phyloP scores from a whole-genome alignment of 1,140 invertebrate genomes.

The Hyles euphorbiae region DNA sequence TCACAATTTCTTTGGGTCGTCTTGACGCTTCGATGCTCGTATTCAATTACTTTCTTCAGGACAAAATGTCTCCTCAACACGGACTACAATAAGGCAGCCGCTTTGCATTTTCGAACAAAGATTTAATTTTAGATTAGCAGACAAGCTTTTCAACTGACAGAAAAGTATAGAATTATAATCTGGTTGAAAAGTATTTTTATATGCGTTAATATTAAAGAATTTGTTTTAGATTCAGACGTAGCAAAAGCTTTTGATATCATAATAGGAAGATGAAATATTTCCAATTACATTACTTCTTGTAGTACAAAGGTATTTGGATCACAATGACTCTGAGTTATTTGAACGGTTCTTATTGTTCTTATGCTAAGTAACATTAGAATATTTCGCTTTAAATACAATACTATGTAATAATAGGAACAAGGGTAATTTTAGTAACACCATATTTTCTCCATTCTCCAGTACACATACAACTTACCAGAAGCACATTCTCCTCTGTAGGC shows the following conservation, averaged over 20 bases:
- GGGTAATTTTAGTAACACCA: too few relatives aligned
- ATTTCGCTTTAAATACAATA: too few relatives aligned
- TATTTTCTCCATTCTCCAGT: too few relatives aligned
- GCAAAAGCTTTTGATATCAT: neutral
- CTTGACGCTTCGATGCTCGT: conserved; percentile 42
- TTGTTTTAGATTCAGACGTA: neutral
- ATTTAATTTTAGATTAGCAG: conserved; percentile 52
- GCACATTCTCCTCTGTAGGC: conserved; percentile 88
- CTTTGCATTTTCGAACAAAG: conserved; percentile 46
- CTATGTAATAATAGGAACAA: too few relatives aligned
- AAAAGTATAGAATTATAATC: conserved; percentile 21
- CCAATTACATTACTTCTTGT: too few relatives aligned
- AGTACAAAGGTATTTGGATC: too few relatives aligned
- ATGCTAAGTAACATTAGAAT: too few relatives aligned
- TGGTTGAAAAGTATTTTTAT: conserved; percentile 4
- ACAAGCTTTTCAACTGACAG: conserved; percentile 31
- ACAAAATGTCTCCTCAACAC: conserved; percentile 49
- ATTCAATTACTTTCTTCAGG: conserved; percentile 54
- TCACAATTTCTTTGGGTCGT: conserved; percentile 45
- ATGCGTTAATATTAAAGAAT: neutral
- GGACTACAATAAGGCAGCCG: conserved; percentile 32
- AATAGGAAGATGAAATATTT: too few relatives aligned
- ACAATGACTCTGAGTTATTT: too few relatives aligned
- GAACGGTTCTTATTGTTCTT: too few relatives aligned
- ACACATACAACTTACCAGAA: conserved; percentile 76